Conservation (phyloP, 2,888 invertebrate genomes). For the Alcis repandata region DNA sequence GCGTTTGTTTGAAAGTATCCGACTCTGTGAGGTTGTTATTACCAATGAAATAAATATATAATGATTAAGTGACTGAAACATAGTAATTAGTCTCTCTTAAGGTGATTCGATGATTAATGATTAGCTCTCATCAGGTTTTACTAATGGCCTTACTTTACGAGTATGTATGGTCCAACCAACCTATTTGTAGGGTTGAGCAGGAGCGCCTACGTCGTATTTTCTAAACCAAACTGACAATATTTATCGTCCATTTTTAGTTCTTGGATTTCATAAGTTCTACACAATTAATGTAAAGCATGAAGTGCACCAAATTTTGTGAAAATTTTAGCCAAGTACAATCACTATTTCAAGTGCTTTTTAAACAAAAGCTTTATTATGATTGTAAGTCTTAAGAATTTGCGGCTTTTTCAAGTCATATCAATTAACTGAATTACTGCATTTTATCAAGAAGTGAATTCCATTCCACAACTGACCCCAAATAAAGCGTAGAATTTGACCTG, state of each 20-base stretch:
- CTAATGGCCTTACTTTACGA: not conserved
- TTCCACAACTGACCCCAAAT: slow-evolving; percentile 30
- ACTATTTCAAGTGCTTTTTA: no score
- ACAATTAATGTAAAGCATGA: no score
- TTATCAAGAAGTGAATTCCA: slow-evolving; percentile 14
- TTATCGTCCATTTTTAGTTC: not conserved
- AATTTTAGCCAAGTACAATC: no score
- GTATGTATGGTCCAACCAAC: not conserved
- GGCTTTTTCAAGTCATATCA: no score
- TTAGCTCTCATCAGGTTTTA: slow-evolving; percentile 5
- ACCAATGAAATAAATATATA: not conserved
- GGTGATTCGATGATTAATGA: slow-evolving; percentile 23
- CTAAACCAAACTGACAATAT: not conserved
- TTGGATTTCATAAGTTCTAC: no score
- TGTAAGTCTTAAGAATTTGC: no score
- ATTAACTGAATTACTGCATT: not conserved
- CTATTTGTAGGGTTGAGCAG: not conserved
- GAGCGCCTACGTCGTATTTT: no score
- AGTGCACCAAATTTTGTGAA: no score
- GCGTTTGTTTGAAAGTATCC: no score
- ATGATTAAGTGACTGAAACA: slow-evolving; percentile 13
- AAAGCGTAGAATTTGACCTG: slow-evolving; percentile 45
- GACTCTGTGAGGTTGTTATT: no score
- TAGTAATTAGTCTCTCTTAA: slow-evolving; percentile 9
- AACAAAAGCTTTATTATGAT: no score